Evolutionary conservation across 2,113 vertebrate species (phyloP).

Genomic region (Platichthys flesus): DNA sequence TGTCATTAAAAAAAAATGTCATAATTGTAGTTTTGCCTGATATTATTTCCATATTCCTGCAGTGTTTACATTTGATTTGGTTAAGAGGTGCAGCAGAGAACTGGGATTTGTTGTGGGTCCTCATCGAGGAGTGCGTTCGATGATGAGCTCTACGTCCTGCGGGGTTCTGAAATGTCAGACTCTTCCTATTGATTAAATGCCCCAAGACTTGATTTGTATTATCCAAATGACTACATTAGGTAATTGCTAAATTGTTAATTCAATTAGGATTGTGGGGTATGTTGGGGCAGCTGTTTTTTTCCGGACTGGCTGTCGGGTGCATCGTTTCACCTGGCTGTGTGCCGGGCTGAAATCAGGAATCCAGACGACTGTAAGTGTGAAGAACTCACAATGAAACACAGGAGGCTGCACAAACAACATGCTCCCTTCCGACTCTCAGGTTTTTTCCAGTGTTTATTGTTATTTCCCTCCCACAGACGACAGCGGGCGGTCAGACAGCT

Average conservation of each 20-base stretch:
- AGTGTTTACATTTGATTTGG: neutral
- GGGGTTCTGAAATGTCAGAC: conserved; percentile 39
- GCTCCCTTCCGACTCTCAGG: conserved; percentile 36
- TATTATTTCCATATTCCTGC: conserved; percentile 14
- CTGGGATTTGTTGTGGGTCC: neutral
- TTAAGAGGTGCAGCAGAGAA: neutral
- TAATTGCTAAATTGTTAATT: conserved; percentile 57
- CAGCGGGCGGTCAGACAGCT: conserved; percentile 31
- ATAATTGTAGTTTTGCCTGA: conserved; percentile 63
- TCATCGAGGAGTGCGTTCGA: conserved; percentile 16
- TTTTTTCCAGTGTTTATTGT: conserved; percentile 57
- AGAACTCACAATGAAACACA: conserved; percentile 12
- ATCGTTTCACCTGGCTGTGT: neutral
- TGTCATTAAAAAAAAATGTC: conserved; percentile 79
- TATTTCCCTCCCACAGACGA: conserved; percentile 40
- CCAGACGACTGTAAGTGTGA: conserved; percentile 30
- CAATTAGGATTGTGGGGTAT: conserved; percentile 40
- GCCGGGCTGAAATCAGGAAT: conserved; percentile 12
- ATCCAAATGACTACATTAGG: conserved; percentile 48
- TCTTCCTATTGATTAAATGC: conserved; percentile 50
- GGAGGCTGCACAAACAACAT: conserved; percentile 18
- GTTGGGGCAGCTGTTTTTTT: conserved; percentile 6
- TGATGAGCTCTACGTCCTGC: conserved; percentile 21
- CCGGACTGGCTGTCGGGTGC: neutral
- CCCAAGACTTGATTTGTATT: conserved; percentile 36